These are phyloP conservation scores for Orthosia gothica DNA, from an alignment of 2,888 invertebrate genomes.

Conservation along the genomic window DNA sequence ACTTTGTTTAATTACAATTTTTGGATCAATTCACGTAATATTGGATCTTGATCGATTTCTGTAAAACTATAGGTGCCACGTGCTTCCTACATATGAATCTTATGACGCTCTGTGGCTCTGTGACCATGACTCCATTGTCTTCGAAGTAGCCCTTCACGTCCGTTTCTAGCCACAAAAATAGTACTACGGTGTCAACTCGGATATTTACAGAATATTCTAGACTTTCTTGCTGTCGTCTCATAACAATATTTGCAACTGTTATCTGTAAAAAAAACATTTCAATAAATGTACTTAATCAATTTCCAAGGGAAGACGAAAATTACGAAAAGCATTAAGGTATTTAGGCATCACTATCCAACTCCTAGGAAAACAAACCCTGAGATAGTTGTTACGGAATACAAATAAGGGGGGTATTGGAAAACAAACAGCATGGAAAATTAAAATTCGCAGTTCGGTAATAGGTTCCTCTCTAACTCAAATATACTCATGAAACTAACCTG, in stretches of 20 bases:
- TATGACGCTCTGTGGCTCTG: slow-evolving; percentile 72
- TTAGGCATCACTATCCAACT: not conserved
- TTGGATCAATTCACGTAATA: slow-evolving; percentile 82
- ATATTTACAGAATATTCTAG: slow-evolving; percentile 76
- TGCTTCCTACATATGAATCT: slow-evolving; percentile 71
- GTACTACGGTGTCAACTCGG: slow-evolving; percentile 89
- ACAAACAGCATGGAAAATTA: not conserved
- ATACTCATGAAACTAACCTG: slow-evolving; percentile 83
- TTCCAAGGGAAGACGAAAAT: not conserved
- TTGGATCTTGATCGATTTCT: slow-evolving; percentile 79
- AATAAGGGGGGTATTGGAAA: not conserved
- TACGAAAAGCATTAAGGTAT: not conserved
- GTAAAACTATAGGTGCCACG: slow-evolving; percentile 71
- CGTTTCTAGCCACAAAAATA: slow-evolving; percentile 94
- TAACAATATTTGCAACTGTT: slow-evolving; percentile 68
- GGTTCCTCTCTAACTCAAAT: not conserved
- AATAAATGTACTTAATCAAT: slow-evolving; percentile 9
- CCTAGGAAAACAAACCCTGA: not conserved
- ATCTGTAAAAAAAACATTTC: slow-evolving; percentile 74
- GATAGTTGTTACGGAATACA: no score
- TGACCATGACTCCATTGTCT: slow-evolving; percentile 94
- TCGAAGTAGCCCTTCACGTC: slow-evolving; percentile 93
- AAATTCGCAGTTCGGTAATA: not conserved
- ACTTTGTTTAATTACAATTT: not conserved
- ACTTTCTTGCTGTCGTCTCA: slow-evolving; percentile 52